Percentiles rank a stretch among this genome's conserved stretches.
Conservation (phyloP, 2,888 invertebrate genomes). For the Stictocephala bisonia region DNA sequence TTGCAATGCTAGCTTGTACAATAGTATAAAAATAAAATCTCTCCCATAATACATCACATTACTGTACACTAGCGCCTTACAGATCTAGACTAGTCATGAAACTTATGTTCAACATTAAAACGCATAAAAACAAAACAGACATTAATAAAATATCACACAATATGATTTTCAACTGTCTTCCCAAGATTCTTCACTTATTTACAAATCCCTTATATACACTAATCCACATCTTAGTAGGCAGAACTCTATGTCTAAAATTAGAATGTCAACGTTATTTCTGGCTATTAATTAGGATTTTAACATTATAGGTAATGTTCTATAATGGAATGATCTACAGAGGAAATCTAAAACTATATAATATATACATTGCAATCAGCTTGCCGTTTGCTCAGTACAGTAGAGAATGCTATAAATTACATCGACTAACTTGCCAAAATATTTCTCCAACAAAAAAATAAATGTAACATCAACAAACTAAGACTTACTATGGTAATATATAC, state of each 20-base stretch:
- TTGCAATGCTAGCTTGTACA: too few species aligned
- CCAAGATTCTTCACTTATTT: conserved; percentile 21
- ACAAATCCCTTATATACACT: conserved; percentile 21
- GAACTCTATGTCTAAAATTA: conserved; percentile 27
- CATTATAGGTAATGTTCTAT: neutral
- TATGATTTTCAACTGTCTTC: neutral
- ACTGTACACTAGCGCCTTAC: conserved; percentile 1
- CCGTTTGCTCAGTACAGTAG: neutral
- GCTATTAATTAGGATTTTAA: neutral
- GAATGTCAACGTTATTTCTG: conserved; percentile 14
- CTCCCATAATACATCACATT: conserved; percentile 25
- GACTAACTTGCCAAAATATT: neutral
- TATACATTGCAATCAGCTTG: conserved; percentile 15
- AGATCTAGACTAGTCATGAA: conserved; percentile 18
- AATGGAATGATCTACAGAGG: too few species aligned
- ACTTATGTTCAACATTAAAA: conserved; percentile 8
- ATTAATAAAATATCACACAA: conserved; percentile 30
- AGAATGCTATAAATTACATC: neutral
- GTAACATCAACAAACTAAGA: conserved; percentile 14
- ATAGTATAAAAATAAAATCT: conserved; percentile 39
- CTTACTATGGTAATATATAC: neutral
- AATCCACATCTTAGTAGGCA: neutral
- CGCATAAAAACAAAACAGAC: neutral
- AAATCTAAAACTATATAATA: too few species aligned
- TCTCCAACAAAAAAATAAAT: too few species aligned